A percentile compares a stretch with the other conserved stretches of the same genome.
phyloP scores from a whole-genome alignment of 2,888 invertebrate genomes.

The Dioctria linearis region DNA sequence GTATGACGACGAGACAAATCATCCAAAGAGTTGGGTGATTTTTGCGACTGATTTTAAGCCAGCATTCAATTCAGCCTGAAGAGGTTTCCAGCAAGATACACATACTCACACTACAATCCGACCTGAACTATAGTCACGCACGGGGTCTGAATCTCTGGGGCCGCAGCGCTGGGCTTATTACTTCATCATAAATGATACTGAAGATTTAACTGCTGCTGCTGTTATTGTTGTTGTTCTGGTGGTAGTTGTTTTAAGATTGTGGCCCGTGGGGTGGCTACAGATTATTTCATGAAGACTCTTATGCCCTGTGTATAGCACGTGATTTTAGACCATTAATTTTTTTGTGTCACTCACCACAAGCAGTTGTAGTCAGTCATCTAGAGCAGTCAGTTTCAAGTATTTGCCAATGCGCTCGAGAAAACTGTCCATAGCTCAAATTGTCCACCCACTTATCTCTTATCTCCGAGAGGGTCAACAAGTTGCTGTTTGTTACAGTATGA shows the following conservation, averaged over 20 bases:
- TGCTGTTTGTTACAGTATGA: background rate
- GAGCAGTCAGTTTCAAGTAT: background rate
- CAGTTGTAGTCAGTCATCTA: too few relatives aligned
- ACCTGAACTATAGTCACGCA: constrained; percentile 17
- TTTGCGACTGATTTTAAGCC: constrained; percentile 2
- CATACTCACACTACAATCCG: background rate
- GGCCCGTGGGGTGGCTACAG: background rate
- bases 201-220: background rate
- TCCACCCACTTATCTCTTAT: constrained; percentile 42
- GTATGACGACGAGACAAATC: constrained; percentile 12
- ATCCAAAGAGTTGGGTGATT: constrained; percentile 30
- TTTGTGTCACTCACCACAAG: too few relatives aligned
- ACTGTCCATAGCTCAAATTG: constrained; percentile 12
- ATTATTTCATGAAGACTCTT: background rate
- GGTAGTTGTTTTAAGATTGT: background rate
- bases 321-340: background rate
- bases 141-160: background rate
- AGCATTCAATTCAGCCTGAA: constrained; percentile 2
- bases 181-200: constrained; percentile 1
- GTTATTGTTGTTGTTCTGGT: too few relatives aligned
- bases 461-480: constrained; percentile 38
- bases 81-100: background rate
- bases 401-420: constrained; percentile 9
- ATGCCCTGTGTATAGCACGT: background rate
- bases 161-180: constrained; percentile 20